Base-by-base conservation (phyloP, 2,797 vertebrate genomes). In the Acrossocheilus fasciatus region DNA sequence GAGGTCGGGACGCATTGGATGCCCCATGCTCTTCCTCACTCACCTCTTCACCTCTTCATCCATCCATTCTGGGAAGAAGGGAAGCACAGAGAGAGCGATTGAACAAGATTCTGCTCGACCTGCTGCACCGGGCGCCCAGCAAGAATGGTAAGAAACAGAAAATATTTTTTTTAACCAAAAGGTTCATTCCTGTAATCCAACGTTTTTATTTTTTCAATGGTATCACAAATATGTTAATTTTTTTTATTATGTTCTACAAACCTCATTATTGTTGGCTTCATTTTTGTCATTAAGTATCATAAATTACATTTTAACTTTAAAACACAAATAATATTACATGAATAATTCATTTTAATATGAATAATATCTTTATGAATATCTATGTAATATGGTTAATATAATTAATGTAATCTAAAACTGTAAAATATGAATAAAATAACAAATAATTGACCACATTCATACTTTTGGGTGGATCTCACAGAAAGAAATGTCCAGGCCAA, bases 111-210 rank as follows among this genome's bases (percentile, higher is more conserved):
- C 93, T 99, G 87, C 96, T 99, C 83, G 94, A 93, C 88, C 95
- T 99, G 89, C 95, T 99, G 70, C 97, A 98, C 90, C 97, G 97
- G 93, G 96, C 96, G 81, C 98, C 98, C 91, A 97, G 95, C 92
- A 99, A 99, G 94, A 99, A 98, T 6, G 98, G 98, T 99, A 94
- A 47, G 78, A 47, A 62, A 34, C 23, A 4, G 52, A 15, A 5
- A 45, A 11, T 62, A 79, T 79, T 64, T 57, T 11, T 77, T 77
- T 57, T 14, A 12, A 36, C 1, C 26, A 23, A 36, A 54, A 62
- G 57, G n/a, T 4, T 52, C 0, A 74, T 20, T 75, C 14, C 54
- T 57, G 54, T 57, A 57, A 57, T 57, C 54, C 20, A 3, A 23
- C 3, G 18, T 8, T 57, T 54, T 54, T 8, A 20, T 54, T 54